phyloP scores from a whole-genome alignment of 1,140 invertebrate genomes.

The Epicauta chinensis region DNA sequence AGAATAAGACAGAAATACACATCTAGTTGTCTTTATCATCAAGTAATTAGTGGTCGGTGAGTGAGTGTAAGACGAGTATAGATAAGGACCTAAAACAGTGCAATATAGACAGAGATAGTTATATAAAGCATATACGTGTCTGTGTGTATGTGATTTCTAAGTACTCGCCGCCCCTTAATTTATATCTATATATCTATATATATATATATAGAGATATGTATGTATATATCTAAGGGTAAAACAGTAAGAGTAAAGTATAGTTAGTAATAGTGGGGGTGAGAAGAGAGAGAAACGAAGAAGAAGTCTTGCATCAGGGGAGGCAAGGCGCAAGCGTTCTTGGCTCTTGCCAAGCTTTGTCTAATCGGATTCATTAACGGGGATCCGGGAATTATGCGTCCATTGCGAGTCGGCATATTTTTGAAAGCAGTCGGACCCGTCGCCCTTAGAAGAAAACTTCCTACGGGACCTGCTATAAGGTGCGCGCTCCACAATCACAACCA shows the following conservation, averaged over 20 bases:
- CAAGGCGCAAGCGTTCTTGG: constrained; percentile 44
- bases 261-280: constrained; percentile 20
- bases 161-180: constrained; percentile 44
- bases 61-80: constrained; percentile 29
- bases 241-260: constrained; percentile 41
- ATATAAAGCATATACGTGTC: constrained; percentile 8
- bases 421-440: constrained; percentile 40
- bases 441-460: constrained; percentile 34
- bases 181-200: too few species aligned
- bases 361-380: constrained; percentile 51
- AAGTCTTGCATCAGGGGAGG: constrained; percentile 36
- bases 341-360: constrained; percentile 46
- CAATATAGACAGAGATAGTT: too few species aligned
- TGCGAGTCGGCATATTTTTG: constrained; percentile 45
- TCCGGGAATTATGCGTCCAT: constrained; percentile 50
- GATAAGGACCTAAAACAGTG: too few species aligned
- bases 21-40: constrained; percentile 30
- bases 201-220: too few species aligned
- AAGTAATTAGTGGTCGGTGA: constrained; percentile 42
- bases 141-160: constrained; percentile 41
- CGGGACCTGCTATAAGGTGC: constrained; percentile 34
- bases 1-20: constrained; percentile 28
- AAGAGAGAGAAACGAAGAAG: too few species aligned
- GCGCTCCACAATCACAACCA: constrained; percentile 20
- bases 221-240: constrained; percentile 45